Evolutionary conservation across 1,140 invertebrate genomes (phyloP).

Genomic region (Drosophila tani): DNA sequence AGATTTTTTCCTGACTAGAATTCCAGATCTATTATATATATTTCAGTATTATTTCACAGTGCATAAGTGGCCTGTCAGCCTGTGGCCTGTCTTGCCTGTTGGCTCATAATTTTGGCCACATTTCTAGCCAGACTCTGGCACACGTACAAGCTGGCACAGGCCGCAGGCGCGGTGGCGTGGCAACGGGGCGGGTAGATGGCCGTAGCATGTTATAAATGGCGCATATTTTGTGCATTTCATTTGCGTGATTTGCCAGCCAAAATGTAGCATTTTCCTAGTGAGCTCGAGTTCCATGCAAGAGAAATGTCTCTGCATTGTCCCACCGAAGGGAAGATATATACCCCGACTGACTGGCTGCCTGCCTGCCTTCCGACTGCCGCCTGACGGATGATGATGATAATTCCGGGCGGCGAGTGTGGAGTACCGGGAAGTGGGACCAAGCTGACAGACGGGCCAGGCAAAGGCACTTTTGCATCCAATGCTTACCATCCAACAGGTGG

Average conservation of each 20-base stretch:
- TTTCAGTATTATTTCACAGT: not conserved
- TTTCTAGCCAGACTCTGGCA: constrained; percentile 55
- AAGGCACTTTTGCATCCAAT: constrained; percentile 14
- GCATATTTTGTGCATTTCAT: constrained; percentile 83
- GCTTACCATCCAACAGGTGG: constrained; percentile 42
- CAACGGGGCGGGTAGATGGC: not conserved
- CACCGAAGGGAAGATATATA: constrained; percentile 37
- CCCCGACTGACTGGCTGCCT: constrained; percentile 9
- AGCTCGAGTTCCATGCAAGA: constrained; percentile 34
- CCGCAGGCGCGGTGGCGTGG: not conserved
- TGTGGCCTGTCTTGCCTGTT: constrained; percentile 62
- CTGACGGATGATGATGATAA: constrained; percentile 38
- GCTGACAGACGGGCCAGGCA: constrained; percentile 12
- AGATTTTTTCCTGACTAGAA: too few relatives aligned
- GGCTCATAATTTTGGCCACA: constrained; percentile 72
- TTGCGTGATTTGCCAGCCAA: constrained; percentile 81
- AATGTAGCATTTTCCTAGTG: constrained; percentile 69
- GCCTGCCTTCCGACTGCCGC: constrained; percentile 11
- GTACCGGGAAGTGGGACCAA: not conserved
- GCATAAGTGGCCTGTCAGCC: constrained; percentile 34
- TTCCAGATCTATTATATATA: too few relatives aligned
- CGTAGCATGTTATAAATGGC: constrained; percentile 74
- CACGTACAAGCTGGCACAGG: constrained; percentile 37
- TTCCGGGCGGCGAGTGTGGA: not conserved
- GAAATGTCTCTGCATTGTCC: constrained; percentile 32